These are phyloP conservation scores for Acronicta aceris DNA, from an alignment of 2,888 invertebrate genomes.

Conservation along the genomic window DNA sequence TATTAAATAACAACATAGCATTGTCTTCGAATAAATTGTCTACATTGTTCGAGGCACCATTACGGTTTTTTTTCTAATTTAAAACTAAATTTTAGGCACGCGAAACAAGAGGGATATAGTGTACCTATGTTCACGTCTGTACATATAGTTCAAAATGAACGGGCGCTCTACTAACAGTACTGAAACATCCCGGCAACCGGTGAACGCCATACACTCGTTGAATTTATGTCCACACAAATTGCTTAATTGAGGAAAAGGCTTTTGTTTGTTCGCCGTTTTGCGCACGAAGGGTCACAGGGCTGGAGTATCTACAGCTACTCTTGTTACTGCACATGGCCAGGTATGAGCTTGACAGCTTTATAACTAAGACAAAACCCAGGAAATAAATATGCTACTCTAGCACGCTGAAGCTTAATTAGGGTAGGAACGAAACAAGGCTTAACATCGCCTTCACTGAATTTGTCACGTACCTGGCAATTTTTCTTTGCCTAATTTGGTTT, in stretches of 20 bases:
- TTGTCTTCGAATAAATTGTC: not conserved
- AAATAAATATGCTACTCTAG: conserved; percentile 15
- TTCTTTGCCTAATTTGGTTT: no score
- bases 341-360: conserved; percentile 51
- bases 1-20: not conserved
- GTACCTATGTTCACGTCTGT: conserved; percentile 15
- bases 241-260: conserved; percentile 77
- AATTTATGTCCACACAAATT: conserved; percentile 76
- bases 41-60: not conserved
- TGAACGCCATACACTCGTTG: conserved; percentile 65
- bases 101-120: conserved; percentile 24
- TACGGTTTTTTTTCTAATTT: conserved; percentile 5
- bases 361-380: conserved; percentile 43
- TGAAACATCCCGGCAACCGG: conserved; percentile 57
- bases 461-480: no score
- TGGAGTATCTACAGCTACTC: conserved; percentile 54
- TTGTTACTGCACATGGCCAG: conserved; percentile 46
- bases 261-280: conserved; percentile 70
- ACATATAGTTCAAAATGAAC: conserved; percentile 53
- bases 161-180: conserved; percentile 51
- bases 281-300: conserved; percentile 53
- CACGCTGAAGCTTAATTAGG: conserved; percentile 10
- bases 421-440: conserved; percentile 7
- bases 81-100: conserved; percentile 22
- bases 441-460: not conserved